These are phyloP conservation scores for Percopsis transmontana DNA, from an alignment of 2,113 vertebrate species.

Conservation along the genomic window DNA sequence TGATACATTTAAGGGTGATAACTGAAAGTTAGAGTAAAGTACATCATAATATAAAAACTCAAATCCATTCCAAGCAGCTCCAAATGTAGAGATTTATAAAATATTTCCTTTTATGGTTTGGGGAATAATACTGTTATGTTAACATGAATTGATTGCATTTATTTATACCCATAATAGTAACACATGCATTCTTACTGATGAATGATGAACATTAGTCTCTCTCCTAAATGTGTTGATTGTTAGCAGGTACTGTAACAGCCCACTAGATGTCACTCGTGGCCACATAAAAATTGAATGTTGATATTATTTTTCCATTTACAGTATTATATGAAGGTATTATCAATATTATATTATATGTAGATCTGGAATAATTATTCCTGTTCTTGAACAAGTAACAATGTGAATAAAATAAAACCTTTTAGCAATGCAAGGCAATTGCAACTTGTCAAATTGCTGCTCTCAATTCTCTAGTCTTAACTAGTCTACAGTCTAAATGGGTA, in stretches of 20 bases:
- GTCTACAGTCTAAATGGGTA: not conserved
- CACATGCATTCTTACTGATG: not conserved
- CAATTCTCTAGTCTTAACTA: not conserved
- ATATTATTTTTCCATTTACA: not conserved
- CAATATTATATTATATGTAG: not conserved
- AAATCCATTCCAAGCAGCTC: too few relatives aligned
- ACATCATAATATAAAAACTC: too few relatives aligned
- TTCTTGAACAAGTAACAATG: not conserved
- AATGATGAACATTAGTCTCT: too few relatives aligned
- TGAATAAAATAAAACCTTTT: too few relatives aligned
- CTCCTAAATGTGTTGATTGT: not conserved
- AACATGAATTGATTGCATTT: not conserved
- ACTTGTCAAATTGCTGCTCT: not conserved
- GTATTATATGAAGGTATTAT: not conserved
- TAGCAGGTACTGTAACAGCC: not conserved
- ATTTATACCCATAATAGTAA: not conserved
- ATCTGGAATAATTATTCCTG: not conserved
- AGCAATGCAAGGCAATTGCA: not conserved
- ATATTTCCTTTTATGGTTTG: not conserved
- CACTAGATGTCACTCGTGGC: constrained; percentile 64
- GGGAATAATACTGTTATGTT: not conserved
- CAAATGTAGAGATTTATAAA: too few relatives aligned
- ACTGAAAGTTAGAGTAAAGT: too few relatives aligned
- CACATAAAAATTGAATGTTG: not conserved
- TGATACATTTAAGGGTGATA: too few relatives aligned